A percentile compares a stretch with the other conserved stretches of the same genome.
phyloP scores from a whole-genome alignment of 2,113 vertebrate genomes.

The Nestor notabilis region DNA sequence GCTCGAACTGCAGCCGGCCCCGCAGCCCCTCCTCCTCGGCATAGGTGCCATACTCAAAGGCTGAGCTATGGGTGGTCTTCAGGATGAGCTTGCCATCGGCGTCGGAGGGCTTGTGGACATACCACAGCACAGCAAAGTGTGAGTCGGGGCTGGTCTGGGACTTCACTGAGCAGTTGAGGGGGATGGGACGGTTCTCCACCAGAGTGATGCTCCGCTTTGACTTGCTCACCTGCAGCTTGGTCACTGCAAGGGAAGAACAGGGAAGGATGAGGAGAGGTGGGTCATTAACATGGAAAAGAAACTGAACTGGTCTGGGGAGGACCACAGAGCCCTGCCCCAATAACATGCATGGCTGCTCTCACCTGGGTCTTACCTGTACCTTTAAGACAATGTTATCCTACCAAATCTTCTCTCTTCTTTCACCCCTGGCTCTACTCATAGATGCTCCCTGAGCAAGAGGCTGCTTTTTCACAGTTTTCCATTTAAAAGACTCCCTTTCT shows the following conservation, averaged over 20 bases:
- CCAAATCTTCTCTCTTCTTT: not conserved
- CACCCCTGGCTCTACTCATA: not conserved
- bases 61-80: conserved; percentile 86
- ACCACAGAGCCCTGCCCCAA: not conserved
- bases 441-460: not conserved
- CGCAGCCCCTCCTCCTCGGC: conserved; percentile 90
- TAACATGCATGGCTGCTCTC: not conserved
- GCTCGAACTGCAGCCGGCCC: conserved; percentile 89
- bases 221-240: conserved; percentile 90
- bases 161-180: conserved; percentile 88
- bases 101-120: conserved; percentile 80
- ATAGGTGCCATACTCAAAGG: conserved; percentile 90
- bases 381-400: not conserved
- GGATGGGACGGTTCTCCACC: conserved; percentile 88
- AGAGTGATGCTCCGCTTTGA: conserved; percentile 87
- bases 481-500: not conserved
- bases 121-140: conserved; percentile 92
- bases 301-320: not conserved
- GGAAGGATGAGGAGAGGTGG: not conserved
- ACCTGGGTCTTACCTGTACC: not conserved
- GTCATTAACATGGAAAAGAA: not conserved
- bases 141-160: conserved; percentile 91
- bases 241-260: conserved; percentile 75
- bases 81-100: conserved; percentile 91
- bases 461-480: not conserved